Base-by-base conservation (phyloP, 2,797 vertebrate species). In the Nannoperca obscura region DNA sequence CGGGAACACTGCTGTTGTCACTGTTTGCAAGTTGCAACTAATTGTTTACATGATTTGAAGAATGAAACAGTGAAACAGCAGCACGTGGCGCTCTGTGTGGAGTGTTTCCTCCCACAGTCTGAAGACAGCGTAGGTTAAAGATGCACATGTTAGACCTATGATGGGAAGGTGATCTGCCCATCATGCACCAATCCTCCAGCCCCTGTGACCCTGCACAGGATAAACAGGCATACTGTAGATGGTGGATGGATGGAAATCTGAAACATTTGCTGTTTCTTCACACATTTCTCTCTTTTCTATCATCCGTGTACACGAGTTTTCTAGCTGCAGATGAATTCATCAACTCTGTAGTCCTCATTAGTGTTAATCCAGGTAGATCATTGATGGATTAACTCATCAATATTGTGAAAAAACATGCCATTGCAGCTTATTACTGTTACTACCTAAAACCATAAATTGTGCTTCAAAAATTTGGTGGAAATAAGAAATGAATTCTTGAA, bases 311-410 rank as follows among this genome's bases (percentile, higher is more conserved):
- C 7, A 47, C 27, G 22, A 7, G 13, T 62, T 46, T 30, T 7
- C 30, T 14, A 15, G 54, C 22, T 49, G 24, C 34, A 75, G 30
- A 66, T n/a, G 30, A 59, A 60, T 61, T 20, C 50, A 52, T 59
- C 17, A 58, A 24, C 75, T 72, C 8, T 57, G 32, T 44, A 32
- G 22, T 36, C 36, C 50, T 58, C 55, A 59, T 74, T 54, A 70
- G 19, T 54, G 42, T 58, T 63, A 47, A 74, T n/a, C 5, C 20
- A 59, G 38, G 38, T 68, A 72, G 34, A 79, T 59, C 55, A 19
- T 74, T 54, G 42, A n/a, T 36, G 46, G 55, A 60, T 63, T 74
- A 10, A n/a, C 24, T 38, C 53, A 27, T 62, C 13, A 8, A 75
- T 75, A 6, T 5, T 32, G 24, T 2, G 0, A 0, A n/a, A 54